These are phyloP conservation scores for Apostichopus leukothele DNA, from an alignment of 53 echinoderm and acorn worm genomes.

Conservation along the genomic window DNA sequence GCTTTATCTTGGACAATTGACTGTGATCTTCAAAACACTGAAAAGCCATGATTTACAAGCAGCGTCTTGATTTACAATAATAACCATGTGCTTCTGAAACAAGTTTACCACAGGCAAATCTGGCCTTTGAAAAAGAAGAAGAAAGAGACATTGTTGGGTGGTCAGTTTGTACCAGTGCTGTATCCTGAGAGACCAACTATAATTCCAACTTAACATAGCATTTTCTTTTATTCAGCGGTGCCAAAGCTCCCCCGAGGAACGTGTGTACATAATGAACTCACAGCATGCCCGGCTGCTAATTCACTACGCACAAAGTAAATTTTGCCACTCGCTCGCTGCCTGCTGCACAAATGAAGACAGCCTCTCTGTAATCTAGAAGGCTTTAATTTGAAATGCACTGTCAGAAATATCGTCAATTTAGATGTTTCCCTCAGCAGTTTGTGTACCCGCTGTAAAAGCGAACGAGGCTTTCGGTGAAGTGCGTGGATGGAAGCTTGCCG, in stretches of 20 bases:
- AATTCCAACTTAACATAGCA: too few relatives aligned
- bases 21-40: too few relatives aligned
- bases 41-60: too few relatives aligned
- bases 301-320: not conserved
- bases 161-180: too few relatives aligned
- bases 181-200: too few relatives aligned
- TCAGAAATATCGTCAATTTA: slow-evolving; percentile 5
- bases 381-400: slow-evolving; percentile 7
- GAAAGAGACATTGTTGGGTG: too few relatives aligned
- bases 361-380: not conserved
- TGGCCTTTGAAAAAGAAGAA: too few relatives aligned
- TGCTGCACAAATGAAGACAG: not conserved
- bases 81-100: too few relatives aligned
- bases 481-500: not conserved
- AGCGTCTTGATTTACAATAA: too few relatives aligned
- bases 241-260: not conserved
- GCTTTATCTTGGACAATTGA: too few relatives aligned
- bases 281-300: slow-evolving; percentile 4
- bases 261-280: slow-evolving; percentile 23
- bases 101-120: too few relatives aligned
- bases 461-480: not conserved
- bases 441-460: not conserved
- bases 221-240: too few relatives aligned
- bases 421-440: not conserved
- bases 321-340: not conserved